Base-by-base conservation (phyloP, 2,797 vertebrate species). In the Ambastaia sidthimunki region DNA sequence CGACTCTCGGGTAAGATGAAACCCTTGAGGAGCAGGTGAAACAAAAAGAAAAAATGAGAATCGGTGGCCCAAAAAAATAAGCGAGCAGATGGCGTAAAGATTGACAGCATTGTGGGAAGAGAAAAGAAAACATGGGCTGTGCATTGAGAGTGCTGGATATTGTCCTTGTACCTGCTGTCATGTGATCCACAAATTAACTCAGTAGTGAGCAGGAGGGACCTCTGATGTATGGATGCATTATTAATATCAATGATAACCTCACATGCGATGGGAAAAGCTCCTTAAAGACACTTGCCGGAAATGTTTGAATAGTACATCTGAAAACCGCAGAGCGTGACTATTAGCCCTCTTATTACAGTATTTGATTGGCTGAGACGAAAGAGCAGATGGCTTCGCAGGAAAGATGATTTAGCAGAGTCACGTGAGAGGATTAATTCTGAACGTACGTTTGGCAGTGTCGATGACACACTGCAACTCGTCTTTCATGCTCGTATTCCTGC, bases 361-460 rank as follows among this genome's bases (percentile, higher is more conserved):
- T 78, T 74, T 70, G 37, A 83, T 72, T 69, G 71, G 76, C 76
- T 66, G 37, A 62, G 66, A 63, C 65, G 57, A 66, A 59, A 62
- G 68, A 47, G 47, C 76, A 86, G 80, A 74, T 82, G 76, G 63
- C 54, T 71, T 63, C 66, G 23, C 47, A 28, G 44, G n/a, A 41
- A 82, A 25, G 66, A 80, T 57, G 67, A 83, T 79, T 78, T 73
- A 63, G 57, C 21, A 54, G 15, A 74, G 50, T 76, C 48, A 67
- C 31, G 71, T 80, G 37, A 67, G 76, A 71, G 66, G 48, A 76
- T 80, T 78, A 54, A 74, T 82, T 80, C 50, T 74, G 66, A 48
- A 69, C 28, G 41, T 63, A 54, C 5, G 6, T 25, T 21, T 70
- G 81, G 62, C 78, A 85, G 57, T 23, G 41, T 19, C 31, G 2